Conservation (phyloP, 2,113 vertebrate species). For the Nothoprocta perdicaria region DNA sequence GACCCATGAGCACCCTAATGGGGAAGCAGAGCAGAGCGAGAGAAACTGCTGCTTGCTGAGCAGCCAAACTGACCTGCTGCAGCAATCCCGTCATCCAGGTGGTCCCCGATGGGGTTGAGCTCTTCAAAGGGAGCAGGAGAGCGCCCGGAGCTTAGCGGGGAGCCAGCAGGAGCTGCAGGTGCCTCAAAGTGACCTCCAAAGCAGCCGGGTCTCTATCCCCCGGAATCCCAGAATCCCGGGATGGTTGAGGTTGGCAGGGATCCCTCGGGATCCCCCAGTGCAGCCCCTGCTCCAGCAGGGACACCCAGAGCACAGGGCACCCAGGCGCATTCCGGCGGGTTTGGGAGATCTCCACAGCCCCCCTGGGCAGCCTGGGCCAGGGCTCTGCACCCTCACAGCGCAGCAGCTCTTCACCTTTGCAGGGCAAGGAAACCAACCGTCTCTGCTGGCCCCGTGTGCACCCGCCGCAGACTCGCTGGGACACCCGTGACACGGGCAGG, state of each 20-base stretch:
- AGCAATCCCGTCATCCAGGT: not conserved
- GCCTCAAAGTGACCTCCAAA: not conserved
- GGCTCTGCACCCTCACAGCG: too few relatives aligned
- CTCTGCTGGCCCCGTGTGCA: not conserved
- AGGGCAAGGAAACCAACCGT: not conserved
- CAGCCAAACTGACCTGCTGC: not conserved
- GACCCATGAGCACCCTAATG: not conserved
- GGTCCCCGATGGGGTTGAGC: not conserved
- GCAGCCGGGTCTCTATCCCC: not conserved
- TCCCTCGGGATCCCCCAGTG: too few relatives aligned
- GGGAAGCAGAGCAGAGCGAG: not conserved
- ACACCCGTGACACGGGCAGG: not conserved
- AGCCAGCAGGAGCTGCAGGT: fast-evolving
- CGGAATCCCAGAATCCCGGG: not conserved
- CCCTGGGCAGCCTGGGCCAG: too few relatives aligned
- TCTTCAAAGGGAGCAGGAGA: not conserved
- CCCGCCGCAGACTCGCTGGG: not conserved
- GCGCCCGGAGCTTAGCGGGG: not conserved
- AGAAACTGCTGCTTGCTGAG: not conserved
- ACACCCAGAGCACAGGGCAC: too few relatives aligned
- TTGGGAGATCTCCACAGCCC: too few relatives aligned
- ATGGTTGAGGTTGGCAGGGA: too few relatives aligned
- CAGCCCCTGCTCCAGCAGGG: too few relatives aligned
- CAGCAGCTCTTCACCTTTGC: too few relatives aligned
- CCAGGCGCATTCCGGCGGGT: too few relatives aligned